Evolutionary conservation across 92 coral and sea anemone species (phyloP), one percentile per base, ranked within the genome.

Genomic region (Pocillopora grandis): DNA sequence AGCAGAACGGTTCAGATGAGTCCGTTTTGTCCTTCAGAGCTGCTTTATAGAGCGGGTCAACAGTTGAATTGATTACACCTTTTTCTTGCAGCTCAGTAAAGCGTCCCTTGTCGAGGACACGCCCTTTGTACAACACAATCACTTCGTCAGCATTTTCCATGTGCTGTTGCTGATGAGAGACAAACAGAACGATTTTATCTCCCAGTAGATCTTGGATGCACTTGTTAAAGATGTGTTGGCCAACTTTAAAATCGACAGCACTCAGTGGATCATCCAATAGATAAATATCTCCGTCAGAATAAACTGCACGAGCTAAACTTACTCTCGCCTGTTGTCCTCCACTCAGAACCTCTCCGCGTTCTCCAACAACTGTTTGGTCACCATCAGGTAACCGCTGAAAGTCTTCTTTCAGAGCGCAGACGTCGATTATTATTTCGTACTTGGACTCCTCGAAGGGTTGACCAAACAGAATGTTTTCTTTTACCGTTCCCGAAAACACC

Each of bases 251-350:
- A 18, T 75, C 79, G 62, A 75, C 35, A 56, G 79, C 79, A 75
- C 79, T 75, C 17, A 75, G 79, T 49, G 65, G 79, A 3, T 75
- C 79, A 35, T 75, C 79, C 79, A 75, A 16, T 35, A 75, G 49
- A 62, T 75, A 75, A 21, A 75, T 4, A 13, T 75, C 79, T 23
- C 33, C 79, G 21, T 75, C 79, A 35, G 79, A 63, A 36, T 74
- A 74, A n/a, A 74, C 63, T 52, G 78, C 78, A 17, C 78, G 78
- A 19, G 78, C 78, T 14, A 75, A 21, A 12, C 79, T 75, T 21
- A 75, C 66, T 60, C 79, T 75, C 49, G 79, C 79, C 79, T 20
- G 60, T 62, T 74, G 78, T 16, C 78, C 78, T 74, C 78, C 78
- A 74, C 78, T 74, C 35, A 74, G 63, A 74, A 74, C 78, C 23